Base-by-base conservation (phyloP, 2,888 invertebrate species). In the Plagodis pulveraria region DNA sequence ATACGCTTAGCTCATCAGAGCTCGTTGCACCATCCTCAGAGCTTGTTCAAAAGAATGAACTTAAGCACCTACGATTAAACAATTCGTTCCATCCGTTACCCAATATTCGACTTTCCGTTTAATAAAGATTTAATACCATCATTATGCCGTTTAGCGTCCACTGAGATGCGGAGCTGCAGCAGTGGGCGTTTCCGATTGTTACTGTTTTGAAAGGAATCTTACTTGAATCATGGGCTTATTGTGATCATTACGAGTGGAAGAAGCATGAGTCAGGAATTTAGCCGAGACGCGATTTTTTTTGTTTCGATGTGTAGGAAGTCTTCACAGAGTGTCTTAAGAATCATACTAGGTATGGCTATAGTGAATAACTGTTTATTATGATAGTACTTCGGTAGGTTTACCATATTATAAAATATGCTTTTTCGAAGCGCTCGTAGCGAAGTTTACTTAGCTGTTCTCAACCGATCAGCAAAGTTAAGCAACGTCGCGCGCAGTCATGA, bases 61-160 rank as follows among this genome's bases (percentile, higher is more conserved):
- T 10, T 42, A 12, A 42, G 42, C 12, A 12, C 6, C 5, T 12
- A 12, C 40, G 35, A 56, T 48, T 58, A 65, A 56, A 44, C 53
- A 68, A 63, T 12, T 67, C 65, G 65, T 33, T 42, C 52, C 61
- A 57, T 71, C 76, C 81, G 80, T 78, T 78, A 76, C 69, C 54
- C 50, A 60, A 74, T 76, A 73, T 80, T 75, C 72, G 72, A 74
- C 73, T 74, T 70, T 69, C 66, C 68, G 67, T 75, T 73, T 71
- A 70, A 81, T 78, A 71, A 77, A 80, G 83, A 84, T 83, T 82
- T 83, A 85, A 76, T 80, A 78, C 76, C 63, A 35, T 46, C 46
- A 62, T 63, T 64, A 58, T 57, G 58, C 57, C 43, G 52, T 62
- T 59, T 51, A 50, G 50, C 42, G 58, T 58, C 59, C 47, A 62